Base-by-base conservation (phyloP, 1,140 invertebrate genomes). In the Polypedilum vanderplanki region DNA sequence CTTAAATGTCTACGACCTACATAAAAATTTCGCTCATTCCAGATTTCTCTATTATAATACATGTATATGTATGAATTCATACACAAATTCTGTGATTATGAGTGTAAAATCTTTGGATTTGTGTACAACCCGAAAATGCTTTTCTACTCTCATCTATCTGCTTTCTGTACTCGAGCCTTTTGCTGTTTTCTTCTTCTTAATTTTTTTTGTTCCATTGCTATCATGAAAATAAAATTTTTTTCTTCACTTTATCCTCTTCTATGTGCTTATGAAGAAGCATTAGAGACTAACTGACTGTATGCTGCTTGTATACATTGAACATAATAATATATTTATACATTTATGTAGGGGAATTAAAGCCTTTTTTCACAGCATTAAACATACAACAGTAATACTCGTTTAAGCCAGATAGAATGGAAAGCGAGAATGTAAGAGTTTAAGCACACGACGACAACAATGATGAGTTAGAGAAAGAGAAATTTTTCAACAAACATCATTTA, bases 21-120 rank as follows among this genome's bases (percentile, higher is more conserved):
- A 70, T 57, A 57, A 57, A n/a, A 4, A 57, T 57, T n/a, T 57
- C 46, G n/a, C n/a, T 15, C 46, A 57, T 57, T 57, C 12, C 12
- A n/a, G 46, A n/a, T 57, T 57, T 57, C n/a, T 57, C 41, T n/a
- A n/a, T n/a, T n/a, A n/a, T n/a, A n/a, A n/a, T n/a, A n/a, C n/a
- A n/a, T n/a, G n/a, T n/a, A 5, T 33, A 33, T 33, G 24, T 33
- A 33, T 33, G 24, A 3, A 33, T 57, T 57, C 20, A n/a, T 9
- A 22, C 20, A 70, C 20, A 70, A 70, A 70, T 20, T 20, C 18
- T 20, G 15, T 70, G 65, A 70, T 70, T 70, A 70, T 70, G 17
- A 70, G 17, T 70, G 65, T 70, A 70, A 70, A 70, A 70, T 70
- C 65, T 70, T 70, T 70, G 65, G 65, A 70, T 70, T 70, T 70